These are phyloP conservation scores for Meleagris gallopavo DNA, from an alignment of 2,113 vertebrate genomes.

Conservation along the genomic window DNA sequence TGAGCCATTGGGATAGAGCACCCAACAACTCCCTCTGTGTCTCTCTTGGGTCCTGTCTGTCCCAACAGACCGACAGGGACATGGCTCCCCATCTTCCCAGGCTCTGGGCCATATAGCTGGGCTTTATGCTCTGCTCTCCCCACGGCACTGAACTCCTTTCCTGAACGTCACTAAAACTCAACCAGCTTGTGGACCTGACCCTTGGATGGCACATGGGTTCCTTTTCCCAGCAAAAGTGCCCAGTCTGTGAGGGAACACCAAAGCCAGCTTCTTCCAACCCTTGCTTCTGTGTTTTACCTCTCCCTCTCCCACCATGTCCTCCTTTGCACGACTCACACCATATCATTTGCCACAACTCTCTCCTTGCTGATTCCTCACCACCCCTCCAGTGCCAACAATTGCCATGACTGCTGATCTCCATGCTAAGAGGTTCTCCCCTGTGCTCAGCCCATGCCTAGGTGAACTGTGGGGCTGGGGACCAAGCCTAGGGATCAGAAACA, in stretches of 20 bases:
- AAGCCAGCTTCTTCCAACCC: background rate
- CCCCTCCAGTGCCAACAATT: background rate
- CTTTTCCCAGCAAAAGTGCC: background rate
- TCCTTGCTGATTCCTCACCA: background rate
- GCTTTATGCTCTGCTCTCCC: background rate
- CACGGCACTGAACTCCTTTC: background rate
- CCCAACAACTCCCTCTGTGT: background rate
- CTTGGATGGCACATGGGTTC: fast-evolving
- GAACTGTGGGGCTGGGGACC: background rate
- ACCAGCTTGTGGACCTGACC: background rate
- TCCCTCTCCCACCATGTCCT: background rate
- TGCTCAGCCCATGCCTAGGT: background rate
- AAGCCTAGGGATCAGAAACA: background rate
- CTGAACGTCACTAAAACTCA: background rate
- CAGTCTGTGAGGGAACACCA: background rate
- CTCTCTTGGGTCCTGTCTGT: background rate
- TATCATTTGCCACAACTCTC: background rate
- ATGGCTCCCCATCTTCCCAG: background rate
- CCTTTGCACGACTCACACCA: background rate
- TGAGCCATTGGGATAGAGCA: background rate
- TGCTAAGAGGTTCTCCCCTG: background rate
- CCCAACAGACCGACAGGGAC: background rate
- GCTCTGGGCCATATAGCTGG: background rate
- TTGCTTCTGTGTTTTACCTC: background rate
- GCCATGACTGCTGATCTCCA: background rate